Evolutionary conservation across 2,797 vertebrate species (phyloP).

Genomic region (Coendou prehensilis): DNA sequence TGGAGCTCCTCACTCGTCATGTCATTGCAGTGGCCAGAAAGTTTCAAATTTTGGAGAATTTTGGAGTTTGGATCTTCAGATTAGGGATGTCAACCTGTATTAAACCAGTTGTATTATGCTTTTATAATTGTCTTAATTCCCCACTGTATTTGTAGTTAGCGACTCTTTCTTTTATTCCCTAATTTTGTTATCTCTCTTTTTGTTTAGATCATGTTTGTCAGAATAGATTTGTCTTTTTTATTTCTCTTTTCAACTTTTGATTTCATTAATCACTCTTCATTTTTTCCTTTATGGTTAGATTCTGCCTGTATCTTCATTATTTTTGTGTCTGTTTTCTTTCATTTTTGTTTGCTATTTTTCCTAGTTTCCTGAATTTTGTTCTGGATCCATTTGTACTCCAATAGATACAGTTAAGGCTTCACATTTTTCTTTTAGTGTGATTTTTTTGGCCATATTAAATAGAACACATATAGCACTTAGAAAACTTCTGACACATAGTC

Average conservation of each 20-base stretch:
- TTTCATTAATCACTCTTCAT: neutral
- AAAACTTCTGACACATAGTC: neutral
- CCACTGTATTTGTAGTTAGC: neutral
- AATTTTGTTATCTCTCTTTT: neutral
- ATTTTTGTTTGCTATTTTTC: neutral
- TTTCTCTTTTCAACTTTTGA: neutral
- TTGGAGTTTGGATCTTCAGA: neutral
- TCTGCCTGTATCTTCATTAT: neutral
- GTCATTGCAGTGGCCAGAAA: neutral
- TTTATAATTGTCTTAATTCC: neutral
- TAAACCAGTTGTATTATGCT: neutral
- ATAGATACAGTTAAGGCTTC: neutral
- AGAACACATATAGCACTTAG: neutral
- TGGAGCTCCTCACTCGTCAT: neutral
- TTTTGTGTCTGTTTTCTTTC: neutral
- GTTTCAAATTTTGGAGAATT: neutral
- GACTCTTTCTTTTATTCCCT: neutral
- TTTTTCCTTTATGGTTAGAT: constrained; percentile 13
- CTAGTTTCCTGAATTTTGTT: constrained; percentile 27
- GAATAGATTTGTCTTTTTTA: neutral
- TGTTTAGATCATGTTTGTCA: neutral
- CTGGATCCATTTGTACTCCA: neutral
- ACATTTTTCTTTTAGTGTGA: neutral
- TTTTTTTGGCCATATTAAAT: neutral
- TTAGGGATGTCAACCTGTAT: neutral